These are phyloP conservation scores for Romanogobio albipinnatus DNA, from an alignment of 2,113 vertebrate species.

Conservation along the genomic window DNA sequence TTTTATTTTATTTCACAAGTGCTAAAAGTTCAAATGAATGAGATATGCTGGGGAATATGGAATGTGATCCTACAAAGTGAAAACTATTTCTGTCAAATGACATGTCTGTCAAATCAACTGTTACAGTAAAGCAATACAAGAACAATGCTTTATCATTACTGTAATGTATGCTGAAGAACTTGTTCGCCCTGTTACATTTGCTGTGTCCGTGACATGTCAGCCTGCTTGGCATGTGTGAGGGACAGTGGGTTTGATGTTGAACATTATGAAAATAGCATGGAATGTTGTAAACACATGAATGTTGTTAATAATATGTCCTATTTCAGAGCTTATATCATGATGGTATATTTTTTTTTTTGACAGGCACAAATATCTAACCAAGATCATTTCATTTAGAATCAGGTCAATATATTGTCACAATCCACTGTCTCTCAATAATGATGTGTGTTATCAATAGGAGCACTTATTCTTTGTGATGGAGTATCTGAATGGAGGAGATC, in stretches of 20 bases:
- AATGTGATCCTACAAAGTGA: background rate
- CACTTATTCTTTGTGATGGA: conserved; percentile 99
- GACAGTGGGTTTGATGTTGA: background rate
- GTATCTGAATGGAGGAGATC: conserved; percentile 94
- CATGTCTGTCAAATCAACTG: too few relatives aligned
- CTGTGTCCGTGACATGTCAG: background rate
- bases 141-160: background rate
- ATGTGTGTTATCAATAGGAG: conserved; percentile 76
- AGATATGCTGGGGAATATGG: background rate
- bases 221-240: background rate
- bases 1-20: background rate
- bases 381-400: background rate
- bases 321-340: background rate
- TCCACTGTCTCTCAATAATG: background rate
- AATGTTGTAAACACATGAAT: background rate
- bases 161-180: background rate
- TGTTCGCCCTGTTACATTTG: background rate
- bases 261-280: background rate
- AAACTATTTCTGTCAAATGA: background rate
- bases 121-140: background rate
- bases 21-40: background rate
- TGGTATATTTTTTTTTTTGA: too few relatives aligned
- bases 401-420: background rate
- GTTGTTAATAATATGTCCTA: background rate
- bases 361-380: background rate